Evolutionary conservation across 2,113 vertebrate genomes (phyloP).

Genomic region (Crotalus helleri): DNA sequence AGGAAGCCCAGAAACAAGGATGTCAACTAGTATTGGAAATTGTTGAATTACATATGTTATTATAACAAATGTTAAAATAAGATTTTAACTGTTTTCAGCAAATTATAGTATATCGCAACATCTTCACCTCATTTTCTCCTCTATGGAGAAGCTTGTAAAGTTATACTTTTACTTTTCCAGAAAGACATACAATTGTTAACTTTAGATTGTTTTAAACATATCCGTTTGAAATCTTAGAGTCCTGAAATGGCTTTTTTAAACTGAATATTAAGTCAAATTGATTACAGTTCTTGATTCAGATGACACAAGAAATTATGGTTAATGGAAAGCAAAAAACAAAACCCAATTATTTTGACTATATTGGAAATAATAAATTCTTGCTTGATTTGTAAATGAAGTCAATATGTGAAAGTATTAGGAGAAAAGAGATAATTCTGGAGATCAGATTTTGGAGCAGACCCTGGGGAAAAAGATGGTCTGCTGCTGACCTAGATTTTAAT

Average conservation of each 20-base stretch:
- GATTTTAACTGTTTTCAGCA: not conserved
- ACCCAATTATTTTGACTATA: not conserved
- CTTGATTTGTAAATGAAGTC: not conserved
- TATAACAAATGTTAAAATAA: not conserved
- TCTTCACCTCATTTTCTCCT: not conserved
- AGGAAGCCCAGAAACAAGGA: not conserved
- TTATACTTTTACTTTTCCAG: not conserved
- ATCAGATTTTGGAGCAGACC: not conserved
- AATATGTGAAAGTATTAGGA: not conserved
- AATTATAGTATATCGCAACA: not conserved
- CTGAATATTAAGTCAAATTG: not conserved
- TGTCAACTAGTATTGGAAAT: not conserved
- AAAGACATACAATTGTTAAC: not conserved
- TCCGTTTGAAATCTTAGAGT: not conserved
- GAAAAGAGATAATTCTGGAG: not conserved
- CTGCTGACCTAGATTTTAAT: conserved; percentile 28
- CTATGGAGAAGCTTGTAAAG: not conserved
- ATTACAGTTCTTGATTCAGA: not conserved
- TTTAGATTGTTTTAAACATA: not conserved
- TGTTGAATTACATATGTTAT: not conserved
- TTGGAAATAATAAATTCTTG: not conserved
- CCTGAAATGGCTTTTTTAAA: not conserved
- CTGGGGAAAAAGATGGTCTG: too few species aligned
- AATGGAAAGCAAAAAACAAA: not conserved
- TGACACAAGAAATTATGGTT: not conserved